These are phyloP conservation scores for Aporophyla nigra DNA, from an alignment of 2,888 invertebrate genomes.

Conservation along the genomic window DNA sequence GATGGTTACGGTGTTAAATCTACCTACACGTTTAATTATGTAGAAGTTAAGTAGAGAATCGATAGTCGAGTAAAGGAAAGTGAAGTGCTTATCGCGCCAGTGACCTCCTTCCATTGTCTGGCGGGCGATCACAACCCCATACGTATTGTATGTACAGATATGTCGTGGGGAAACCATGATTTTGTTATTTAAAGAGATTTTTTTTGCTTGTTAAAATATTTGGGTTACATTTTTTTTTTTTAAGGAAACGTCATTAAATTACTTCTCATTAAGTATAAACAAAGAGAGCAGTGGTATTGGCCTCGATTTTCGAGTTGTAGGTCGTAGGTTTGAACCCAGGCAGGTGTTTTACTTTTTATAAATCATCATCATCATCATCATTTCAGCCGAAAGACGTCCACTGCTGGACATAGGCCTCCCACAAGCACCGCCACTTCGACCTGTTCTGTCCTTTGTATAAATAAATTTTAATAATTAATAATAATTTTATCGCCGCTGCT, in stretches of 20 bases:
- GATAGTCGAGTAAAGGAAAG: constrained; percentile 68
- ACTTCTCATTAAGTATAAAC: too few relatives aligned
- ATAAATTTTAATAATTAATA: too few relatives aligned
- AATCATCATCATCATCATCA: too few relatives aligned
- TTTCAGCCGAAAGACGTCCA: too few relatives aligned
- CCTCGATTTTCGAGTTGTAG: too few relatives aligned
- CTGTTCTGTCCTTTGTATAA: too few relatives aligned
- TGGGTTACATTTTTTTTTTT: not conserved
- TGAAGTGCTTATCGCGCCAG: constrained; percentile 66
- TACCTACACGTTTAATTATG: constrained; percentile 51
- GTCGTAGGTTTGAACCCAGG: too few relatives aligned
- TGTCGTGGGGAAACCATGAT: constrained; percentile 22
- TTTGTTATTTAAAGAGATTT: not conserved
- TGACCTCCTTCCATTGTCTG: constrained; percentile 78
- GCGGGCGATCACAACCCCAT: constrained; percentile 64
- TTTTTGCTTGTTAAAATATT: not conserved
- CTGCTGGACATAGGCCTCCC: too few relatives aligned
- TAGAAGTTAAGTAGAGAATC: constrained; percentile 62
- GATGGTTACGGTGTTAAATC: constrained; percentile 38
- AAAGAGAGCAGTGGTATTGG: too few relatives aligned
- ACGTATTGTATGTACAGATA: constrained; percentile 51
- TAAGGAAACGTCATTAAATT: not conserved
- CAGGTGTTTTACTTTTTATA: too few relatives aligned
- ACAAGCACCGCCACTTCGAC: too few relatives aligned
- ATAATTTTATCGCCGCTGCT: too few relatives aligned